A percentile compares a stretch with the other conserved stretches of the same genome.
These are phyloP conservation scores for Lysandra coridon DNA, from an alignment of 2,888 invertebrate species.

Conservation along the genomic window DNA sequence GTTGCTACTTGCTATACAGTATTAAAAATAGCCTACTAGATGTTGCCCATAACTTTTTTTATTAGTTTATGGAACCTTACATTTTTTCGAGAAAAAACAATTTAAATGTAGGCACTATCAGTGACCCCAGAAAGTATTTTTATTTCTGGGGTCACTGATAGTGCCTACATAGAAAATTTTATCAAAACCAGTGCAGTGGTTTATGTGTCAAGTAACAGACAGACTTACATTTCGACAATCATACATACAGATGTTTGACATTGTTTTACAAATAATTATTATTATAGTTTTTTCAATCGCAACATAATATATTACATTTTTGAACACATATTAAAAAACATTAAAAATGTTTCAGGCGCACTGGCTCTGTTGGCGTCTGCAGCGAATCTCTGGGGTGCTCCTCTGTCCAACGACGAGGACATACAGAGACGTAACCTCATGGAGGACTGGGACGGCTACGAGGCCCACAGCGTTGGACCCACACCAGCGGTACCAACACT, in stretches of 20 bases:
- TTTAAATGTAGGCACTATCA: too few relatives aligned
- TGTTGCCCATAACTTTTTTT: background rate
- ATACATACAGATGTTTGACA: too few relatives aligned
- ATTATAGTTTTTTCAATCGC: background rate
- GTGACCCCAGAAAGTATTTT: too few relatives aligned
- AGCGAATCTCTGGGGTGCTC: conserved; percentile 83
- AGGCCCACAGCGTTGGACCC: conserved; percentile 80
- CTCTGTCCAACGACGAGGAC: conserved; percentile 70
- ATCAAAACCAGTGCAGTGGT: too few relatives aligned
- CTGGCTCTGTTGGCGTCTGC: conserved; percentile 85
- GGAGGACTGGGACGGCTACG: conserved; percentile 82
- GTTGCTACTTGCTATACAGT: background rate
- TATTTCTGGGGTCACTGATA: too few relatives aligned
- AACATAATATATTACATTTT: background rate
- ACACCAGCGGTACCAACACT: conserved; percentile 79
- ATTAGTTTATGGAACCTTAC: background rate
- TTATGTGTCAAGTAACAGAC: background rate
- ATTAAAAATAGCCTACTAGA: background rate
- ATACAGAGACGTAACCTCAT: conserved; percentile 79
- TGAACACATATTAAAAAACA: background rate
- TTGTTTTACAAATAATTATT: too few relatives aligned
- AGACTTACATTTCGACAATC: background rate
- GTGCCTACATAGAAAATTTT: too few relatives aligned
- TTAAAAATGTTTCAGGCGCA: conserved; percentile 75
- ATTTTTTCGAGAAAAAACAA: too few relatives aligned